A percentile compares a stretch with the other conserved stretches of the same genome.
These are phyloP conservation scores for Steinernema khuongi DNA, from an alignment of 1,140 invertebrate genomes.

Conservation along the genomic window DNA sequence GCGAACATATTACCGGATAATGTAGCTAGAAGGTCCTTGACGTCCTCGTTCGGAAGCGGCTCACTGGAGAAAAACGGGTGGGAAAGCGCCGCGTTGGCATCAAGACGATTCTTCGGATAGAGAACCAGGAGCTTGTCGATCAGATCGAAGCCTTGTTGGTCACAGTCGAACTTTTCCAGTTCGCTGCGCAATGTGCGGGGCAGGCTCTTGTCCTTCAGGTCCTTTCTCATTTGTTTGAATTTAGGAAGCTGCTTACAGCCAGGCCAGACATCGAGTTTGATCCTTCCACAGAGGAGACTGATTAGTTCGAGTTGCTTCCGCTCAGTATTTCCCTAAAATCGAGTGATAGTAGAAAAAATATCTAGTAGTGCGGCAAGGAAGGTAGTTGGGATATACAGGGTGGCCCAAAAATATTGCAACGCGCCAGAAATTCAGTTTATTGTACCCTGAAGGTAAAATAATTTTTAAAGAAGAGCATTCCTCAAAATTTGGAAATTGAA, in stretches of 20 bases:
- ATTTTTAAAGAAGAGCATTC: too few relatives aligned
- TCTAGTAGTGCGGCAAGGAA: not conserved
- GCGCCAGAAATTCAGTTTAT: too few relatives aligned
- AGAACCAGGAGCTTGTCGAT: constrained; percentile 84
- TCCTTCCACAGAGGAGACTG: constrained; percentile 89
- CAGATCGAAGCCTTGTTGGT: constrained; percentile 64
- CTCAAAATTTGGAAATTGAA: too few relatives aligned
- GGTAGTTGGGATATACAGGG: too few relatives aligned
- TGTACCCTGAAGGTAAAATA: too few relatives aligned
- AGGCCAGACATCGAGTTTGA: constrained; percentile 83
- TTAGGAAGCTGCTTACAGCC: constrained; percentile 85
- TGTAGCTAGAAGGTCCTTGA: constrained; percentile 45
- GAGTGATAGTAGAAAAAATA: constrained; percentile 8
- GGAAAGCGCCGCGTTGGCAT: constrained; percentile 86
- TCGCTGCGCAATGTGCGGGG: constrained; percentile 71
- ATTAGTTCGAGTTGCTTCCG: constrained; percentile 92
- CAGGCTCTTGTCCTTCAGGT: constrained; percentile 80
- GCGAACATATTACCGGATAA: constrained; percentile 47
- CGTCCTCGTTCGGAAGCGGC: constrained; percentile 71
- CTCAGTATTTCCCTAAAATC: constrained; percentile 78
- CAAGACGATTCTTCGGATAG: constrained; percentile 81
- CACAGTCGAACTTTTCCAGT: constrained; percentile 1
- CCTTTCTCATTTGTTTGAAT: constrained; percentile 81
- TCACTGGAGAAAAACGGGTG: constrained; percentile 98
- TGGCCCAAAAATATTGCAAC: too few relatives aligned